phyloP scores from a whole-genome alignment of 2,797 vertebrate species.

The Gallinago stenura region DNA sequence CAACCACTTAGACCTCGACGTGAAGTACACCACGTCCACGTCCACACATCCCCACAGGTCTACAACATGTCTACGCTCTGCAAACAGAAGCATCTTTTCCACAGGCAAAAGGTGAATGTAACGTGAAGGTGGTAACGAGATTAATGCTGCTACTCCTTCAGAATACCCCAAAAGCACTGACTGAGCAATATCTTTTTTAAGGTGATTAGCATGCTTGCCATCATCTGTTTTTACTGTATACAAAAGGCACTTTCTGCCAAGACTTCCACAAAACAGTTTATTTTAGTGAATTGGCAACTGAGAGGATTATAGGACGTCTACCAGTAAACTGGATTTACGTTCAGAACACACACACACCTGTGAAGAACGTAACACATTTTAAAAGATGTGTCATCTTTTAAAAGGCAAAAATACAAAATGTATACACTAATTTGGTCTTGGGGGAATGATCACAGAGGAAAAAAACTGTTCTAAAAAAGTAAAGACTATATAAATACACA shows the following conservation, averaged over 20 bases:
- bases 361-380: background rate
- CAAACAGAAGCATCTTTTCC: background rate
- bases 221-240: background rate
- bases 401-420: background rate
- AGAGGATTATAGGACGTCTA: background rate
- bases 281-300: background rate
- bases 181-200: background rate
- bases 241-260: background rate
- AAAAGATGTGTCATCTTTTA: background rate
- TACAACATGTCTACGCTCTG: background rate
- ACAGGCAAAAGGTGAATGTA: background rate
- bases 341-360: background rate
- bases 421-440: background rate
- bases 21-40: accelerated
- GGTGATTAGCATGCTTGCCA: background rate
- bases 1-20: background rate
- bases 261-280: background rate
- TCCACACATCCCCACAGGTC: background rate
- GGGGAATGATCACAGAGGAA: background rate
- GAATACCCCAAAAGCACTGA: background rate
- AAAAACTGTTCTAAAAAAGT: background rate
- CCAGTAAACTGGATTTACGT: background rate
- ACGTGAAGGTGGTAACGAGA: background rate
- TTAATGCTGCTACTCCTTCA: background rate
- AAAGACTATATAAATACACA: background rate